Conservation (phyloP, 1,140 invertebrate species). For the Papilio polyxenes region DNA sequence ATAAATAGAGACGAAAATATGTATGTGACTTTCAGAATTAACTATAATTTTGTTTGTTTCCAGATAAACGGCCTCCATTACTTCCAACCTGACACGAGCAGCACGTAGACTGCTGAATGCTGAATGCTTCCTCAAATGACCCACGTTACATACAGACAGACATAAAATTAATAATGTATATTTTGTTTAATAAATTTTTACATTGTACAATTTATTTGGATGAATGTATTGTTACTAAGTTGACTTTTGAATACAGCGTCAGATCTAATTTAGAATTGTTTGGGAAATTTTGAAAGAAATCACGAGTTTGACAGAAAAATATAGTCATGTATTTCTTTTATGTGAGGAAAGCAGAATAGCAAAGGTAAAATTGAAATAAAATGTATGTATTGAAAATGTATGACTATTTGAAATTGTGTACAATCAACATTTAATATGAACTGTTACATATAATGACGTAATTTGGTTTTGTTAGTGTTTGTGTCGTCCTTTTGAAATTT, state of each 20-base stretch:
- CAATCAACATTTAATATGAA: not conserved
- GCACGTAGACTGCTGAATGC: conserved; percentile 68
- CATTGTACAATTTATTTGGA: no score
- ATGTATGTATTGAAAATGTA: not conserved
- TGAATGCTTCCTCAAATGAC: not conserved
- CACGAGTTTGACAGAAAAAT: no score
- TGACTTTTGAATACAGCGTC: no score
- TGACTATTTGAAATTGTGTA: not conserved
- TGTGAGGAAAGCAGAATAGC: not conserved
- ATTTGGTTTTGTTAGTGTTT: not conserved
- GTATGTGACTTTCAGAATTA: no score
- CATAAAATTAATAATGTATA: not conserved
- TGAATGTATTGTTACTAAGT: no score
- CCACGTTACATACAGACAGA: not conserved
- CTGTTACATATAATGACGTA: conserved; percentile 1
- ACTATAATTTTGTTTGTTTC: conserved; percentile 60
- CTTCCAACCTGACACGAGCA: conserved; percentile 84
- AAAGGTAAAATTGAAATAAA: not conserved
- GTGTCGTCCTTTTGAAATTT: not conserved
- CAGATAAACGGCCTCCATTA: conserved; percentile 88
- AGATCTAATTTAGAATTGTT: no score
- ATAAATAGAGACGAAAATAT: no score
- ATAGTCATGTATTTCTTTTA: not conserved
- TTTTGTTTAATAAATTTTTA: no score
- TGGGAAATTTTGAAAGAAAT: not conserved